phyloP scores from a whole-genome alignment of 1,140 invertebrate genomes.

The Helicoverpa zea region DNA sequence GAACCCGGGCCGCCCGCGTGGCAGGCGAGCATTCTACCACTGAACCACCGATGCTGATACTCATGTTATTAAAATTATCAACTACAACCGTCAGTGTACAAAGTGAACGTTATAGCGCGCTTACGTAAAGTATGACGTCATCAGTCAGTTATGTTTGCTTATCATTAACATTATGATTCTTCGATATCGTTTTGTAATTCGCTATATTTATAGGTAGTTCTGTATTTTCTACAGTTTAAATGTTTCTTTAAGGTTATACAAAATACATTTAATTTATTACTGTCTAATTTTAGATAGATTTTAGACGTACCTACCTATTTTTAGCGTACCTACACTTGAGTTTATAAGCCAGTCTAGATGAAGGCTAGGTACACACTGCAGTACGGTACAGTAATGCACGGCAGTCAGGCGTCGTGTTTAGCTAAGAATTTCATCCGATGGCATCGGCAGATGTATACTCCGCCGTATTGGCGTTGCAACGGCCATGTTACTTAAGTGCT shows the following conservation, averaged over 20 bases:
- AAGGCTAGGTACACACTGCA: not conserved
- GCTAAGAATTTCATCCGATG: slow-evolving; percentile 26
- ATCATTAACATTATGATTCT: not conserved
- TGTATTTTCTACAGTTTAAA: no score
- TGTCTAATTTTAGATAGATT: no score
- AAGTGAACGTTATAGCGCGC: not conserved
- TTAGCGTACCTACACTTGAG: no score
- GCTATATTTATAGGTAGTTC: no score
- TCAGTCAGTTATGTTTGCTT: not conserved
- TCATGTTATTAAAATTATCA: not conserved
- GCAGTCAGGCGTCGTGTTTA: slow-evolving; percentile 20
- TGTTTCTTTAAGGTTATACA: no score
- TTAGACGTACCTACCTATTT: no score
- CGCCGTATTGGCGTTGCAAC: slow-evolving; percentile 17
- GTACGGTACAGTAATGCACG: not conserved
- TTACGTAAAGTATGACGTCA: slow-evolving; percentile 11
- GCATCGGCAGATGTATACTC: slow-evolving; percentile 15
- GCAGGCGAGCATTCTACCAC: slow-evolving; percentile 90
- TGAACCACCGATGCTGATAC: slow-evolving; percentile 66
- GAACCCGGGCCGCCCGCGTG: slow-evolving; percentile 95
- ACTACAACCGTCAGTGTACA: not conserved
- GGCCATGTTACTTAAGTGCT: not conserved
- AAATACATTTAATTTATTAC: no score
- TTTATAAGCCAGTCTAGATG: no score
- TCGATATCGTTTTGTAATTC: no score